phyloP scores from a whole-genome alignment of 2,888 invertebrate genomes.

The Eurytoma adleriae region DNA sequence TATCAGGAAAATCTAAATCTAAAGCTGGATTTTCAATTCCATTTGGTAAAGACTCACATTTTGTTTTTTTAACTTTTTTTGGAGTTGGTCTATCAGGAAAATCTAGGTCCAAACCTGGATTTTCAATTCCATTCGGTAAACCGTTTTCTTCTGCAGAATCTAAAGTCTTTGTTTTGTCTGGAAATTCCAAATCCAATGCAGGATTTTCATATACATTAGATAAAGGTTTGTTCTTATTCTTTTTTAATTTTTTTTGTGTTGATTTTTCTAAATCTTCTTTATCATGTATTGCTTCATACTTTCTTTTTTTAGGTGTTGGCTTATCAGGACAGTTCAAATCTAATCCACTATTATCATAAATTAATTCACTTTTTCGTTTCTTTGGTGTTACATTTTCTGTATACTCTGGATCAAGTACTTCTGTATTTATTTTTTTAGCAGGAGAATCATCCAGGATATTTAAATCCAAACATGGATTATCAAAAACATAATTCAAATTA shows the following conservation, averaged over 20 bases:
- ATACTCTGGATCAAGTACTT: conserved; percentile 42
- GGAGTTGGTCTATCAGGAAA: not conserved
- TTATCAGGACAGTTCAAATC: conserved; percentile 50
- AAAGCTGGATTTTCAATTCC: conserved; percentile 43
- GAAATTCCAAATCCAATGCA: conserved; percentile 41
- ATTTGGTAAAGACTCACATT: conserved; percentile 5
- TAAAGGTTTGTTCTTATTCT: conserved; percentile 25
- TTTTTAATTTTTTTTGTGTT: conserved; percentile 27
- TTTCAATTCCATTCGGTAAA: conserved; percentile 22
- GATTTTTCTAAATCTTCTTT: conserved; percentile 22
- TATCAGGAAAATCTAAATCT: conserved; percentile 53
- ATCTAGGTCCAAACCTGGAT: conserved; percentile 53
- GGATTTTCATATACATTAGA: conserved; percentile 26
- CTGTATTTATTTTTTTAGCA: conserved; percentile 16
- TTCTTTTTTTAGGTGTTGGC: conserved; percentile 61
- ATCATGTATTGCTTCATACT: conserved; percentile 50
- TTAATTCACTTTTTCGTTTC: conserved; percentile 61
- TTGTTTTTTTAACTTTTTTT: conserved; percentile 26
- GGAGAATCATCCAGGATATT: conserved; percentile 51
- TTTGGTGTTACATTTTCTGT: conserved; percentile 55
- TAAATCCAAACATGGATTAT: conserved; percentile 60
- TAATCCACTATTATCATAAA: conserved; percentile 29
- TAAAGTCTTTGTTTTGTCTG: conserved; percentile 1
- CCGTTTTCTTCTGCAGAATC: conserved; percentile 14
- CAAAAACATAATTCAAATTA: conserved; percentile 57